A percentile compares a stretch with the other conserved stretches of the same genome.
phyloP scores from a whole-genome alignment of 2,888 invertebrate species.

The Ceramica pisi region DNA sequence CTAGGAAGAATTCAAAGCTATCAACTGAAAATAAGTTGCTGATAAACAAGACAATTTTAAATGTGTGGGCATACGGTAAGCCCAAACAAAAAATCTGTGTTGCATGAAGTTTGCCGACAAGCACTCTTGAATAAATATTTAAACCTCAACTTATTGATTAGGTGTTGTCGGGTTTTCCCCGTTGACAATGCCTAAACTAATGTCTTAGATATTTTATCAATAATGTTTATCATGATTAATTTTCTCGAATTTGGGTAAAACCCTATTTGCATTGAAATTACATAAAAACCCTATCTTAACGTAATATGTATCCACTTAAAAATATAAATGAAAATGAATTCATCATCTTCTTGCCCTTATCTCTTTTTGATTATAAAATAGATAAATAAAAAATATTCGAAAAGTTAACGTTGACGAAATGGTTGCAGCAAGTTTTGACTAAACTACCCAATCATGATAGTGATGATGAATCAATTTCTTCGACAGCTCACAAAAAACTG shows the following conservation, averaged over 20 bases:
- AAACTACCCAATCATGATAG: neutral
- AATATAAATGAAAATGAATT: too few species aligned
- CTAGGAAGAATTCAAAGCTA: too few species aligned
- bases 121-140: neutral
- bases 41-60: too few species aligned
- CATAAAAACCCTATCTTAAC: too few species aligned
- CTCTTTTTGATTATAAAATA: too few species aligned
- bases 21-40: too few species aligned
- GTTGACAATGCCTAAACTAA: too few species aligned
- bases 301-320: too few species aligned
- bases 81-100: neutral
- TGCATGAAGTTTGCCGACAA: neutral
- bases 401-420: neutral
- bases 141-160: neutral
- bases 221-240: neutral
- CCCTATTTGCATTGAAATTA: too few species aligned
- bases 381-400: neutral
- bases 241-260: neutral
- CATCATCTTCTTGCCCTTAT: too few species aligned
- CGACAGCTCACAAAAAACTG: neutral
- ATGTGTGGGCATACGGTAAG: too few species aligned
- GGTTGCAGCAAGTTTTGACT: neutral
- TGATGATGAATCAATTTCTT: neutral
- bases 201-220: neutral
- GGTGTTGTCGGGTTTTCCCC: conserved; percentile 3